Evolutionary conservation across 2,113 vertebrate species (phyloP).

Genomic region (zebrafish (Danio rerio)): DNA sequence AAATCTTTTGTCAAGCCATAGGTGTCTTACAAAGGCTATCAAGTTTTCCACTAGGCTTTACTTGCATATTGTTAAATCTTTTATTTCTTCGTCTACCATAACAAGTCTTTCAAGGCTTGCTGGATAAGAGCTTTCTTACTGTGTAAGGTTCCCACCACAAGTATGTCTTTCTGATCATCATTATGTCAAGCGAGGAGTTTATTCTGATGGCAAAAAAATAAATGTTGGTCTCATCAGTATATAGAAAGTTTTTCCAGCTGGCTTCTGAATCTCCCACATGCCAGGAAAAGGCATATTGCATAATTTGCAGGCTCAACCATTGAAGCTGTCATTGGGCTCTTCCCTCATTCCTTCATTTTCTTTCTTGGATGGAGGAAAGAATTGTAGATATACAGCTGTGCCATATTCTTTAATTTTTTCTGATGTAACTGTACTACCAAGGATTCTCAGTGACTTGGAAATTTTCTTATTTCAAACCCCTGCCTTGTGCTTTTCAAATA

Average conservation of each 20-base stretch:
- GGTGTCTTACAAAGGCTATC: background rate
- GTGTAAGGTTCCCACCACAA: background rate
- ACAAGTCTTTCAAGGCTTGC: background rate
- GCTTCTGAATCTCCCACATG: slow-evolving; percentile 4
- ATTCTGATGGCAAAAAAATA: background rate
- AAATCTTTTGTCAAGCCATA: background rate
- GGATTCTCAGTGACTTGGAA: background rate
- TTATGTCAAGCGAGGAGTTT: background rate
- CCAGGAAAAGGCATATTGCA: no score
- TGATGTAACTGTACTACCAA: background rate
- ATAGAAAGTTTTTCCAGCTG: background rate
- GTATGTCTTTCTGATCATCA: background rate
- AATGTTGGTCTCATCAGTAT: slow-evolving; percentile 3
- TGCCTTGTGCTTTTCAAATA: background rate
- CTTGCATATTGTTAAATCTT: background rate
- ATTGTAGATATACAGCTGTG: background rate
- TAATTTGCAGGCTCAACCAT: background rate
- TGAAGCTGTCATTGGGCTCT: background rate
- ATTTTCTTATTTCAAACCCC: background rate
- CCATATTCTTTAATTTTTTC: background rate
- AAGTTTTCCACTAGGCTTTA: background rate
- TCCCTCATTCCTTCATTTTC: background rate
- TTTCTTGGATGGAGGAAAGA: background rate
- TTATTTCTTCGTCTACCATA: background rate
- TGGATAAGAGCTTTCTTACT: background rate